Base-by-base conservation (phyloP, 2,113 vertebrate species). In the Tricholaema leucomelas region DNA sequence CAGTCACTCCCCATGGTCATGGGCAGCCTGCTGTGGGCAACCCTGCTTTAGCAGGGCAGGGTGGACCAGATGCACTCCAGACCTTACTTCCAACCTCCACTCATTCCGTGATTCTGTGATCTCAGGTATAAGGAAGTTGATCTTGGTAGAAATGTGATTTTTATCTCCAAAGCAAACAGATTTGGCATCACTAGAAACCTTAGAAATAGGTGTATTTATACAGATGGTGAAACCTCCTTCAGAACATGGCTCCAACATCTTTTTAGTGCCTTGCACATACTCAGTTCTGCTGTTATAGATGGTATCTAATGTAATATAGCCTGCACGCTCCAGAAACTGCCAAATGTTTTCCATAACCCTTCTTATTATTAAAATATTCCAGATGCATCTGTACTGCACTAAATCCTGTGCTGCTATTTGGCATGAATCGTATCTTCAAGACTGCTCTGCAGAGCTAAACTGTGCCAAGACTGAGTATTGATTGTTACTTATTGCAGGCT, bases 381-480 rank as follows among this genome's bases (percentile, higher is more conserved):
- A 88, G 63, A 87, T 85, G 90, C 69, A 93, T 76, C 92, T 94
- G 90, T 85, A 65, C 42, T 86, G 50, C 46, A 88, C 92, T 92
- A 94, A 93, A 76, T 87, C 33, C 64, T 84, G 0, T 25, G 50
- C 85, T 88, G 82, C 61, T 90, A 58, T 94, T 96, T 92, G 91
- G 90, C 85, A 84, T 44, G 44, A 91, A 28, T 19, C 92, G 5
- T 46, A 24, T 81, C 88, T 93, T 93, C 77, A 86, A 86, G 70
- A 55, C 38, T 75, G 44, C 18, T 96, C 90, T 93, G 95, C 90
- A 81, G 82, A 61, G 44, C 65, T 75, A 55, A 75, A 72, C 66
- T 66, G 46, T 76, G 90, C 96, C 95, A 96, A 81, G 79, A 78
- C 56, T 75, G 85, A 91, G 80, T 94, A 92, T 88, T 90, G 89